Evolutionary conservation across 2,113 vertebrate species (phyloP).

Genomic region (Budorcas taxicolor): DNA sequence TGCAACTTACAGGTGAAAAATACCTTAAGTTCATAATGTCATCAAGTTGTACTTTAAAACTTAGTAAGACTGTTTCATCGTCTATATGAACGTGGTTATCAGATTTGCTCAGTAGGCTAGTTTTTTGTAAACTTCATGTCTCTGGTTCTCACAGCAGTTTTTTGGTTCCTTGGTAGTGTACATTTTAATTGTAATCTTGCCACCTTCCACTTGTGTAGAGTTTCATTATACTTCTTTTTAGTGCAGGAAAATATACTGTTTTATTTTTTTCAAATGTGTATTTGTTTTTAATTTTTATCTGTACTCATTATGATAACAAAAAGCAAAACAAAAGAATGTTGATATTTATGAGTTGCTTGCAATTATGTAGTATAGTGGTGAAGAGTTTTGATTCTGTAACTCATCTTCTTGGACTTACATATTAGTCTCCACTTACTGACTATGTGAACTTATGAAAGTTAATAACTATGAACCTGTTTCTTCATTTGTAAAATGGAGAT

Average conservation of each 20-base stretch:
- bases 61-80: not conserved
- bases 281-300: slow-evolving; percentile 3
- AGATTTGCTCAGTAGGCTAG: not conserved
- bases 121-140: not conserved
- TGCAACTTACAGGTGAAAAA: not conserved
- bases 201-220: not conserved
- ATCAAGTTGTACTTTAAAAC: not conserved
- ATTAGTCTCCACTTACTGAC: not conserved
- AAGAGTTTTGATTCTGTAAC: not conserved
- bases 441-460: not conserved
- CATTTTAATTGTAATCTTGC: not conserved
- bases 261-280: not conserved
- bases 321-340: not conserved
- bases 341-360: not conserved
- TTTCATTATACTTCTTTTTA: not conserved
- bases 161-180: not conserved
- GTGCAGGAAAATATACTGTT: not conserved
- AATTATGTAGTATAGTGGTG: not conserved
- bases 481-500: slow-evolving; percentile 9
- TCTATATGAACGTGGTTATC: not conserved
- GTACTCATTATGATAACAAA: not conserved
- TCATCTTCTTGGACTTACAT: not conserved
- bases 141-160: not conserved
- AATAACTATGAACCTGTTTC: not conserved
- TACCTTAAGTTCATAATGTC: not conserved